Base-by-base conservation (phyloP, 2,113 vertebrate species). In the Lontra canadensis region DNA sequence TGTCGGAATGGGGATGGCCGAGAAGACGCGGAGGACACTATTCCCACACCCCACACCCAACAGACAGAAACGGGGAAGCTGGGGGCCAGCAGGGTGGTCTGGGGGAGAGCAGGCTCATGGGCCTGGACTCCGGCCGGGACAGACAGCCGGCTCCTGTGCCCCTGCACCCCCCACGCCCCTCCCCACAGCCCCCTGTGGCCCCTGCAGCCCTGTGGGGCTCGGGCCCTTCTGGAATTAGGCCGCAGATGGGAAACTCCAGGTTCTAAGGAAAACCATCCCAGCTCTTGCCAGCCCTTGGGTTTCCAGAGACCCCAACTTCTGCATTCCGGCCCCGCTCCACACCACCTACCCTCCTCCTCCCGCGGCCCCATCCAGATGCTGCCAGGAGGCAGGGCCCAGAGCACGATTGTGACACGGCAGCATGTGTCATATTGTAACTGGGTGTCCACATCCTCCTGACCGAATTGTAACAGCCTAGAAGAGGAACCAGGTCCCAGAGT, bases 401-500 rank as follows among this genome's bases (percentile, higher is more conserved):
- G 85, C 93, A 59, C 8, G 96, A 89, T 98, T 98, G 97, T 98
- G 98, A 98, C 98, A 98, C 94, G 98, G 98, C 97, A 98, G 98
- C 99, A 95, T 98, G 98, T 99, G 99, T 99, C 99, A 99, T 98
- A 97, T 94, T 98, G 98, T 99, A 99, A 98, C 98, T 98, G 98
- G 97, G 98, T 99, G 99, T 99, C 99, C 99, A 99, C 98, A 99
- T 99, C 99, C 99, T 99, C 99, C 99, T 98, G 98, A 98, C 98
- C 98, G 98, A 98, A 97, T 97, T 98, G 98, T 98, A 98, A 98
- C 98, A 98, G 98, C 76, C 96, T 65, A 25, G 98, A 99, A 99
- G 99, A 99, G 99, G 99, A 99, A 99, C 99, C 99, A 99, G 99
- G 98, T 99, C 98, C 99, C 99, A 98, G 99, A 99, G 98, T 99